phyloP scores from a whole-genome alignment of 2,888 invertebrate genomes.

The Flexamia atlantica region DNA sequence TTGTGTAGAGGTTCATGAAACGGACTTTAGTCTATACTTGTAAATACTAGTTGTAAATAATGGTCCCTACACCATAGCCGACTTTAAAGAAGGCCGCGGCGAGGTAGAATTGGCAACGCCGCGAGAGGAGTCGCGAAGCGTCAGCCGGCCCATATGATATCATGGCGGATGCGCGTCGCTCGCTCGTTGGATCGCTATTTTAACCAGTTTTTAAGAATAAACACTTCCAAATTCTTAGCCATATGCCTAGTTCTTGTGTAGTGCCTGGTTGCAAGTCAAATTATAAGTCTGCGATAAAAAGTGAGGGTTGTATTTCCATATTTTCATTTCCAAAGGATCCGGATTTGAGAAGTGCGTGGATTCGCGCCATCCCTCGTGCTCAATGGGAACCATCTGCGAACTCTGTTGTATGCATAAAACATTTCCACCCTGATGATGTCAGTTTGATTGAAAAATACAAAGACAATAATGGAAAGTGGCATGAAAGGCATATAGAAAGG shows the following conservation, averaged over 20 bases:
- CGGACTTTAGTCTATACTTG: too few relatives aligned
- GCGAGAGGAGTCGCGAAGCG: neutral
- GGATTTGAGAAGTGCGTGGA: conserved; percentile 10
- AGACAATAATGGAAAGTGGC: conserved; percentile 28
- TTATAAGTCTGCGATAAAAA: conserved; percentile 14
- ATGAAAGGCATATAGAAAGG: neutral
- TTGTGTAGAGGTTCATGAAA: too few relatives aligned
- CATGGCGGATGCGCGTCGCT: neutral
- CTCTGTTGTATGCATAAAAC: conserved; percentile 43
- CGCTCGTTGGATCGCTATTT: neutral
- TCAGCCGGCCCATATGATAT: neutral
- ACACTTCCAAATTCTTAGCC: neutral
- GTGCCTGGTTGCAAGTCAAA: conserved; percentile 36
- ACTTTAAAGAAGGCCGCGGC: conserved; percentile 41
- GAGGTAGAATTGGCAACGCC: conserved; percentile 24
- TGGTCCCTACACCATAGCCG: too few relatives aligned
- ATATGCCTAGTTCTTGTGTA: conserved; percentile 6
- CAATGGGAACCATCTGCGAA: neutral
- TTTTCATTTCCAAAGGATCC: conserved; percentile 38
- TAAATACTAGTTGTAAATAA: too few relatives aligned
- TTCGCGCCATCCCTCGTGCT: conserved; percentile 26
- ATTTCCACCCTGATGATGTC: conserved; percentile 27
- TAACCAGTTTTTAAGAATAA: neutral
- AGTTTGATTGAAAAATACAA: conserved; percentile 26
- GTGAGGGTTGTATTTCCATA: neutral